Evolutionary conservation across 2,797 vertebrate genomes (phyloP).

Genomic region (Pipistrellus pygmaeus): DNA sequence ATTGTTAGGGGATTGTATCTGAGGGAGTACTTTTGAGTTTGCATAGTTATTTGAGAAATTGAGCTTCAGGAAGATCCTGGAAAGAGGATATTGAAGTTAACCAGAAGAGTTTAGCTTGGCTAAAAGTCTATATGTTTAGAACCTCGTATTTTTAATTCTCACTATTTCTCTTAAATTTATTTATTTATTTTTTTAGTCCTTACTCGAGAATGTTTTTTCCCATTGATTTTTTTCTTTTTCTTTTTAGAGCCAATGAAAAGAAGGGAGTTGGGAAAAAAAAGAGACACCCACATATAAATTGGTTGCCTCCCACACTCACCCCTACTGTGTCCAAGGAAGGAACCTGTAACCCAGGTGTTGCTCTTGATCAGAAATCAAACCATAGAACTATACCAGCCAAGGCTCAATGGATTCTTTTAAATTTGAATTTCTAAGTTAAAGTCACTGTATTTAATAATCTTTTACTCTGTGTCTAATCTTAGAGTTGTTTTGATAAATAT

Average conservation of each 20-base stretch:
- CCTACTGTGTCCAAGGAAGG: too few relatives aligned
- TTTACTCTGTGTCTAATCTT: neutral
- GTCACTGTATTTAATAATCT: neutral
- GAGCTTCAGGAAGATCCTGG: neutral
- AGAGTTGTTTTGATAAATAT: slow-evolving; percentile 44
- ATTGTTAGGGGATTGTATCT: neutral
- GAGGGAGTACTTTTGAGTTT: neutral
- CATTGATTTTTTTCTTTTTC: too few relatives aligned
- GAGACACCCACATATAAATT: too few relatives aligned
- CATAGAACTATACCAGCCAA: too few relatives aligned
- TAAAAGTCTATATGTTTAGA: neutral
- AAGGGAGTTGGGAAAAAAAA: too few relatives aligned
- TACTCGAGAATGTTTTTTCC: too few relatives aligned
- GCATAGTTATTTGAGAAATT: neutral
- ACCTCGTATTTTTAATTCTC: neutral
- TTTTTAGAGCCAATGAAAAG: too few relatives aligned
- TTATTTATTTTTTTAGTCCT: too few relatives aligned
- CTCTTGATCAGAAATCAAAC: too few relatives aligned
- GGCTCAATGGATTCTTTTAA: slow-evolving; percentile 11
- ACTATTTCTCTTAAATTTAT: neutral
- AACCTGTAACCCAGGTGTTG: too few relatives aligned
- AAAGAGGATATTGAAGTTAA: neutral
- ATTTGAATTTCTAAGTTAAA: neutral
- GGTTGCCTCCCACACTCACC: too few relatives aligned
- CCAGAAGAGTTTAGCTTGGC: neutral